Evolutionary conservation across 64 coral and sea anemone species (phyloP).

Genomic region (Montipora cactus): DNA sequence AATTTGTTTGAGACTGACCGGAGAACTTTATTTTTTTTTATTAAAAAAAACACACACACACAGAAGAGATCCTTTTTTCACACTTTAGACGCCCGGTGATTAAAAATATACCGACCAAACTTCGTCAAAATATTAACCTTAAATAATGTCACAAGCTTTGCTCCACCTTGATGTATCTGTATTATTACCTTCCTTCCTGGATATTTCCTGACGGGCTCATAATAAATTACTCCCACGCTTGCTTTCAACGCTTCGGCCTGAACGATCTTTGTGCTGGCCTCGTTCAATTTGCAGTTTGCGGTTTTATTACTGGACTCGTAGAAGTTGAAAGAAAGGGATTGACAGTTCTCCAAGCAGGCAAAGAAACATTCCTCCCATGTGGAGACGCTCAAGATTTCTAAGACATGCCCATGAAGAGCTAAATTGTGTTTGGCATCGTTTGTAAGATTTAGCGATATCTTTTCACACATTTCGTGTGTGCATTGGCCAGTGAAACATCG

Average conservation of each 20-base stretch:
- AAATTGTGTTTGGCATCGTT: neutral
- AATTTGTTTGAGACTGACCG: too few species aligned
- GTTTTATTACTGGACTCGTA: conserved; percentile 8
- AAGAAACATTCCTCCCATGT: neutral
- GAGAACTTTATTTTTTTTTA: too few species aligned
- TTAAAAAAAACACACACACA: too few species aligned
- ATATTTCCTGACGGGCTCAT: neutral
- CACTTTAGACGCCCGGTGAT: too few species aligned
- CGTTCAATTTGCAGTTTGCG: conserved; percentile 28
- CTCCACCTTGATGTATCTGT: neutral
- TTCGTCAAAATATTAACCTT: neutral
- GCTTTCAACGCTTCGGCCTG: neutral
- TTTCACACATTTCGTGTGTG: neutral
- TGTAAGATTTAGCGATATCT: neutral
- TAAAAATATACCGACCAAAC: too few species aligned
- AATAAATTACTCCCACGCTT: neutral
- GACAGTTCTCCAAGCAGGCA: neutral
- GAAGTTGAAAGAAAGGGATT: conserved; percentile 17
- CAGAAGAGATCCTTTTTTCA: too few species aligned
- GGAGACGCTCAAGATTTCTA: neutral
- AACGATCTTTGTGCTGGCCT: neutral
- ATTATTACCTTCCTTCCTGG: neutral
- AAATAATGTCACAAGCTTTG: neutral
- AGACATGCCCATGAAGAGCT: neutral
- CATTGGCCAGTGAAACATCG: neutral